These are phyloP conservation scores for Heterochromis multidens DNA, from an alignment of 2,113 vertebrate species.

Conservation along the genomic window DNA sequence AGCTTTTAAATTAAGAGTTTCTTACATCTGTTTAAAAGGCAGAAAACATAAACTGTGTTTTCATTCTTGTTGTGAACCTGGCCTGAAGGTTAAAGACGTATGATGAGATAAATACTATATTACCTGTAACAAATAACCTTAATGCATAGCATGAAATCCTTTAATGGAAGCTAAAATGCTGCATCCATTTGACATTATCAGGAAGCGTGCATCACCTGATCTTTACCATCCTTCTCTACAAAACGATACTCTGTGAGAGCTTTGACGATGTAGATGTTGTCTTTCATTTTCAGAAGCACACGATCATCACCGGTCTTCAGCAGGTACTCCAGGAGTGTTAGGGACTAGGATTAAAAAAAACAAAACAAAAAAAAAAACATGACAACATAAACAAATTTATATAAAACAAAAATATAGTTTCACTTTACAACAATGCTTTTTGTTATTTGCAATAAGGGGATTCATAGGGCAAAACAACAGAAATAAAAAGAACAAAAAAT, in stretches of 20 bases:
- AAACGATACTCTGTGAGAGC: constrained; percentile 87
- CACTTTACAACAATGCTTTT: neutral
- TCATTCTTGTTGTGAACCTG: neutral
- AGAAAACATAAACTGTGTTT: neutral
- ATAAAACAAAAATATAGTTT: neutral
- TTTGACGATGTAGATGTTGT: constrained; percentile 88
- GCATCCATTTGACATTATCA: accelerated
- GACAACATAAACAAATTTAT: neutral
- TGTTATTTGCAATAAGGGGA: neutral
- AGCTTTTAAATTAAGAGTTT: neutral
- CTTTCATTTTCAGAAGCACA: constrained; percentile 84
- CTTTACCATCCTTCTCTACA: constrained; percentile 88
- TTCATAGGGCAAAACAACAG: neutral
- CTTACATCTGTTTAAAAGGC: neutral
- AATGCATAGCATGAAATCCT: neutral
- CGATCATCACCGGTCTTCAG: constrained; percentile 90
- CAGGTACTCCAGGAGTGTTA: constrained; percentile 88
- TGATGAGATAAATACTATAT: neutral
- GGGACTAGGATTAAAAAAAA: constrained; percentile 69
- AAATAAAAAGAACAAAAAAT: neutral
- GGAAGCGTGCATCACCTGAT: constrained; percentile 73
- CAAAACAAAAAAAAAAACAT: neutral
- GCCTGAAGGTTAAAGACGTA: neutral
- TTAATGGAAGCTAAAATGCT: neutral
- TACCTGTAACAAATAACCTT: neutral